These are phyloP conservation scores for Neopipo cinnamomea DNA, from an alignment of 2,113 vertebrate species.

Conservation along the genomic window DNA sequence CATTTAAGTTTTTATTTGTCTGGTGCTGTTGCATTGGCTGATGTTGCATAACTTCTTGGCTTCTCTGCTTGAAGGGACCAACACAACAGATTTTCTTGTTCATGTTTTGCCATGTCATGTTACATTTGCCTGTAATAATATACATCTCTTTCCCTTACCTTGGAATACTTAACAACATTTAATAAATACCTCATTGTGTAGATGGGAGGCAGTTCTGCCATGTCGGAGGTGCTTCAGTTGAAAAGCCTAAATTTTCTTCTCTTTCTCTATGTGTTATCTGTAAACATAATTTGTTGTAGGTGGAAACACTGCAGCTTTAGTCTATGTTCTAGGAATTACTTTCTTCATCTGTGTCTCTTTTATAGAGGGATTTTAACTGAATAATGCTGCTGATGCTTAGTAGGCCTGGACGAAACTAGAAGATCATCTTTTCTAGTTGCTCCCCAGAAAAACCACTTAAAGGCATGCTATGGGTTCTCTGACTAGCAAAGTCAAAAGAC, in stretches of 20 bases:
- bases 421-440: not conserved
- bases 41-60: not conserved
- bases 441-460: not conserved
- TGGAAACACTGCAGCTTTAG: not conserved
- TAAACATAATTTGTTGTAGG: not conserved
- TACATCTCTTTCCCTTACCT: not conserved
- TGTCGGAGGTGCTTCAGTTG: not conserved
- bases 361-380: not conserved
- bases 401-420: not conserved
- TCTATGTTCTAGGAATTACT: not conserved
- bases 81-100: not conserved
- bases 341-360: not conserved
- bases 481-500: not conserved
- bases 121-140: not conserved
- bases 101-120: not conserved
- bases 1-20: not conserved
- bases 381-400: not conserved
- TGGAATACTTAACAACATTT: not conserved
- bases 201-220: not conserved
- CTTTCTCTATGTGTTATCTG: not conserved
- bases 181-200: not conserved
- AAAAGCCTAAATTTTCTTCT: not conserved
- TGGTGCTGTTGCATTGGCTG: not conserved
- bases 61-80: not conserved
- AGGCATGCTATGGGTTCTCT: not conserved